Percentiles rank a stretch among this genome's conserved stretches.
Conservation (phyloP, 2,888 invertebrate species). For the Bimastos eiseni region DNA sequence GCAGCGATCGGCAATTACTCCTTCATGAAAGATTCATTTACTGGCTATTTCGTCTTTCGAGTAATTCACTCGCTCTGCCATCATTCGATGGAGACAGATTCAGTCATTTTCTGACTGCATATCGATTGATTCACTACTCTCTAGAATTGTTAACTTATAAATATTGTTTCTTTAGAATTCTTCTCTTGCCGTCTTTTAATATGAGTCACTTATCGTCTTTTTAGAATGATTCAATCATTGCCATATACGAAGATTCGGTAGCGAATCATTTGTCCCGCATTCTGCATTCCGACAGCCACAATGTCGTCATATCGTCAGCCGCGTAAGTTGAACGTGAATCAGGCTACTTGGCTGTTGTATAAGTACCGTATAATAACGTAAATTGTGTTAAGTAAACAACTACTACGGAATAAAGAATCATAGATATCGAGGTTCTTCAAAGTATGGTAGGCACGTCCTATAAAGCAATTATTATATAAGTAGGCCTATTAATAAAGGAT, state of each 20-base stretch:
- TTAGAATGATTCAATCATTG: slow-evolving; percentile 59
- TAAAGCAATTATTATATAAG: background rate
- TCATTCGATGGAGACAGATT: too few species aligned
- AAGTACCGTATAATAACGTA: too few species aligned
- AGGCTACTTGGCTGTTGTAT: too few species aligned
- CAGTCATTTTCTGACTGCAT: too few species aligned
- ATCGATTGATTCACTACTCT: too few species aligned
- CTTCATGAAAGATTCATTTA: background rate
- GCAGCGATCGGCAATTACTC: too few species aligned
- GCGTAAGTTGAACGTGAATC: slow-evolving; percentile 65
- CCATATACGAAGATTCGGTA: slow-evolving; percentile 77
- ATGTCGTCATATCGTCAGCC: slow-evolving; percentile 74
- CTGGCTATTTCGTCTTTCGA: background rate
- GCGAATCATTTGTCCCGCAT: slow-evolving; percentile 82
- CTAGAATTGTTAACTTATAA: too few species aligned
- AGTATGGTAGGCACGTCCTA: too few species aligned
- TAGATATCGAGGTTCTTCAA: too few species aligned
- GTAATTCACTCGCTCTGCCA: background rate
- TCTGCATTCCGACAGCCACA: slow-evolving; percentile 78
- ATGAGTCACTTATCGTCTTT: background rate
- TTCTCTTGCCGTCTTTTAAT: background rate
- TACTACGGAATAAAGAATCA: too few species aligned
- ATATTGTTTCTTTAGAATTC: background rate
- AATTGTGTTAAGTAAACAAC: too few species aligned
- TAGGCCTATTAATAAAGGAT: background rate